A percentile compares a stretch with the other conserved stretches of the same genome.
Evolutionary conservation across 2,113 vertebrate genomes (phyloP).

Genomic region (Prunella himalayana): DNA sequence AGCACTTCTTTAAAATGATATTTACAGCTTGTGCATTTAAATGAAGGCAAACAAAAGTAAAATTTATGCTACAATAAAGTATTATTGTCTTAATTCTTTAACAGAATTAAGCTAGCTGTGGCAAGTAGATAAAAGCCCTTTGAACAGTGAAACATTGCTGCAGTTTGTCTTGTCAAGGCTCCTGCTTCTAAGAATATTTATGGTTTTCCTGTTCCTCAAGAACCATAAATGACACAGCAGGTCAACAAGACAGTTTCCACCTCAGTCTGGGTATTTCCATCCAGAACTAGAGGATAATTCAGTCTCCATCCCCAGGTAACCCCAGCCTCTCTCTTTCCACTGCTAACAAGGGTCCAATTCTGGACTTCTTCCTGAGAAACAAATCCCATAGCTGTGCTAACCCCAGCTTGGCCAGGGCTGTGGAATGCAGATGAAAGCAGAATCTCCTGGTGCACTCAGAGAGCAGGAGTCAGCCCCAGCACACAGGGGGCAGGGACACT

Average conservation of each 20-base stretch:
- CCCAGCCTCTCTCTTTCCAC: not conserved
- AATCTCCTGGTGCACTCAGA: not conserved
- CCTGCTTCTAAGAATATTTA: conserved; percentile 48
- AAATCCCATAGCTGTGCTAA: not conserved
- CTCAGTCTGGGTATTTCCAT: conserved; percentile 3
- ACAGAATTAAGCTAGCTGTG: conserved; percentile 48
- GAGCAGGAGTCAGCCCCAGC: not conserved
- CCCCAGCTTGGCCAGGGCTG: not conserved
- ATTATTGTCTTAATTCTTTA: conserved; percentile 57
- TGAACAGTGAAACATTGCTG: not conserved
- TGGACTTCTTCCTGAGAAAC: conserved; percentile 3
- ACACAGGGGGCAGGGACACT: not conserved
- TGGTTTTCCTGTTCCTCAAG: conserved; percentile 10
- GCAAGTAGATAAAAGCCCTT: conserved; percentile 45
- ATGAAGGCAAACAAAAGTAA: conserved; percentile 45
- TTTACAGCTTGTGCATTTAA: conserved; percentile 49
- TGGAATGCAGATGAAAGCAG: not conserved
- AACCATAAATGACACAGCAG: conserved; percentile 10
- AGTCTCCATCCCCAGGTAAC: conserved; percentile 10
- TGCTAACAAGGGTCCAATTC: not conserved
- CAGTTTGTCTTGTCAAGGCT: conserved; percentile 39
- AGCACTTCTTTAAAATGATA: conserved; percentile 1
- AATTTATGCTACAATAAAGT: conserved; percentile 49
- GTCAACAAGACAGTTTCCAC: conserved; percentile 10
- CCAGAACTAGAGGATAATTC: not conserved